Base-by-base conservation (phyloP, 2,113 vertebrate genomes). In the Pipa parva region DNA sequence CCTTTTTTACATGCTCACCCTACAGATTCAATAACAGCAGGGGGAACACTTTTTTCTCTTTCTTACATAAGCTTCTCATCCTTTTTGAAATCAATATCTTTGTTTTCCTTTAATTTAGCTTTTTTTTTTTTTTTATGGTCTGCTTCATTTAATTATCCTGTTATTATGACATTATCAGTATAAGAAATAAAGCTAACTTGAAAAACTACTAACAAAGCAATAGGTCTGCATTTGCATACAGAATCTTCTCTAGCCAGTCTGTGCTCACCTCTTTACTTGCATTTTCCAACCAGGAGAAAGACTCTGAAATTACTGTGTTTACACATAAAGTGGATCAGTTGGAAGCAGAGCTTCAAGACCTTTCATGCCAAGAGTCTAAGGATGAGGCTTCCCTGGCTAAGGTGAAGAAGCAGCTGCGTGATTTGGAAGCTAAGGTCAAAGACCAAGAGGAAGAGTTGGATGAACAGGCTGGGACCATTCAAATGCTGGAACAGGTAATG, bases 381-480 rank as follows among this genome's bases (percentile, higher is more conserved):
- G 96, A 98, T 0, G 96, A 99, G 33, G 95, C 93, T 1, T 97
- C 95, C 0, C 78, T 97, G 54, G 88, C 95, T 77, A 97, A 95
- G 83, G 90, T 99, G 70, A 92, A 90, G 80, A 98, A 97, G 80
- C 95, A 96, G 79, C 87, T 97, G 21, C 87, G 93, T 3, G 94
- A 98, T 77, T 77, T 97, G 73, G 95, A 99, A 76, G 94, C 94
- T 3, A 96, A 94, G 75, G 91, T 92, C 71, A 98, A 97, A 72
- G 96, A 98, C 77, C 96, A 99, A 79, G 96, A 99, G 78, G 96
- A 99, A 71, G 96, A 99, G 79, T 88, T 99, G 63, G 96, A 98
- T 0, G 96, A 99, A 72, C 96, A 99, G 80, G 96, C 96, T 0
- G 96, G 95, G 33, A 92, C 87, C 74, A 99, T 99, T 78, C 96